A percentile compares a stretch with the other conserved stretches of the same genome.
phyloP scores from a whole-genome alignment of 2,797 vertebrate species.

The Spatula versicolor region DNA sequence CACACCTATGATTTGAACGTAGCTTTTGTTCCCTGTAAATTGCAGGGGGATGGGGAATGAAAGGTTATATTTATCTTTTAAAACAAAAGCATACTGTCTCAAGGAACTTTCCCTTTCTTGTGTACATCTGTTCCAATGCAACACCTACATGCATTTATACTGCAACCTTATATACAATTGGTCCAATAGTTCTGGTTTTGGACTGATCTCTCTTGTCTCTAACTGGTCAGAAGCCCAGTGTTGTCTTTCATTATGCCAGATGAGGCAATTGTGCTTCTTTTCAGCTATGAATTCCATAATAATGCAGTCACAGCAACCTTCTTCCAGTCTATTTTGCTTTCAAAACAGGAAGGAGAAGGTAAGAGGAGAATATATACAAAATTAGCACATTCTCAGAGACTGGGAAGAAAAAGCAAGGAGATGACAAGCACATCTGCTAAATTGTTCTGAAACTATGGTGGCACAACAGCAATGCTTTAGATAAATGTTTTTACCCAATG shows the following conservation, averaged over 20 bases:
- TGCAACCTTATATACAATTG: not conserved
- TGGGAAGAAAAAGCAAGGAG: not conserved
- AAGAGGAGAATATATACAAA: fast-evolving
- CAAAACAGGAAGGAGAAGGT: not conserved
- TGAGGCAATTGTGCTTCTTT: not conserved
- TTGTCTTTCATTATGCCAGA: not conserved
- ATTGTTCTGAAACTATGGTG: fast-evolving
- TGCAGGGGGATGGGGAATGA: not conserved
- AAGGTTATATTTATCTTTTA: not conserved
- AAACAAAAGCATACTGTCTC: not conserved
- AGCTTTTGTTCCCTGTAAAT: not conserved
- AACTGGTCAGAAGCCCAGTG: fast-evolving
- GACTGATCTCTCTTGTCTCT: fast-evolving
- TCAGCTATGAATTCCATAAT: fast-evolving
- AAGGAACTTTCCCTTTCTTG: not conserved
- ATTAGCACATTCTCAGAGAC: not conserved
- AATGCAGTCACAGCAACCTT: fast-evolving
- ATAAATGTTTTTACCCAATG: not conserved
- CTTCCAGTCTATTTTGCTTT: too few relatives aligned
- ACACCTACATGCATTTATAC: fast-evolving
- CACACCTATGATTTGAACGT: not conserved
- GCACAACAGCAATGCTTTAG: not conserved
- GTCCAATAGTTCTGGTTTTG: fast-evolving
- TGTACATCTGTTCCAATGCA: not conserved
- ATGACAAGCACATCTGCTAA: not conserved